phyloP scores from a whole-genome alignment of 2,888 invertebrate species.

The Nineta flava region DNA sequence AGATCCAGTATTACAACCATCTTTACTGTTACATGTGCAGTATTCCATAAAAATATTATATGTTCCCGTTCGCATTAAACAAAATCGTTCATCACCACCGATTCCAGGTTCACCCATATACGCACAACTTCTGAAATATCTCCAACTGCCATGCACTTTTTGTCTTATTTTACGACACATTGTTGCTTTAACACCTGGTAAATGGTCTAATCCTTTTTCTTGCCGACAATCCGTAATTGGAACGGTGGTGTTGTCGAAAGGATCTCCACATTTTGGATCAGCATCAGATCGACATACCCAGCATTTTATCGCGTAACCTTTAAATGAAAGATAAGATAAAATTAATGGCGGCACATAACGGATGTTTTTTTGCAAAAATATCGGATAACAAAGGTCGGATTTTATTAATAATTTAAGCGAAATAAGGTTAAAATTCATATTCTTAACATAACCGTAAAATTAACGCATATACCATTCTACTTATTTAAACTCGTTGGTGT shows the following conservation, averaged over 20 bases:
- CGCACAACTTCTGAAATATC: constrained; percentile 76
- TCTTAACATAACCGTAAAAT: too few species aligned
- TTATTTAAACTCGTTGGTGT: too few species aligned
- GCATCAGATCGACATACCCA: constrained; percentile 82
- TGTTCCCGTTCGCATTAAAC: constrained; percentile 77
- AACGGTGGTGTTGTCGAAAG: constrained; percentile 77
- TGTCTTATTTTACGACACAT: constrained; percentile 88
- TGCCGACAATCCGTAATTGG: constrained; percentile 54
- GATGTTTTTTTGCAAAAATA: too few species aligned
- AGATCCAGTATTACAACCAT: constrained; percentile 65
- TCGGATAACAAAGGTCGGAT: too few species aligned
- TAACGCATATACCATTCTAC: too few species aligned
- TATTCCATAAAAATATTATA: constrained; percentile 90
- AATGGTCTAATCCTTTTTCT: constrained; percentile 37
- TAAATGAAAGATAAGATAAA: constrained; percentile 14
- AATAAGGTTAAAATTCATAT: too few species aligned
- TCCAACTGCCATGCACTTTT: constrained; percentile 82
- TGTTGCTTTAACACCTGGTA: constrained; percentile 53
- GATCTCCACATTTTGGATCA: constrained; percentile 82
- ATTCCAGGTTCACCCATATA: constrained; percentile 84
- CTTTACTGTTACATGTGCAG: constrained; percentile 84
- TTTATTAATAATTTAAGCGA: too few species aligned
- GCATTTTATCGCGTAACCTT: constrained; percentile 61
- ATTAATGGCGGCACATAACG: too few species aligned
- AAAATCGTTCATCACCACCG: constrained; percentile 77